These are phyloP conservation scores for Epinotia demarniana DNA, from an alignment of 2,888 invertebrate genomes.

Conservation along the genomic window DNA sequence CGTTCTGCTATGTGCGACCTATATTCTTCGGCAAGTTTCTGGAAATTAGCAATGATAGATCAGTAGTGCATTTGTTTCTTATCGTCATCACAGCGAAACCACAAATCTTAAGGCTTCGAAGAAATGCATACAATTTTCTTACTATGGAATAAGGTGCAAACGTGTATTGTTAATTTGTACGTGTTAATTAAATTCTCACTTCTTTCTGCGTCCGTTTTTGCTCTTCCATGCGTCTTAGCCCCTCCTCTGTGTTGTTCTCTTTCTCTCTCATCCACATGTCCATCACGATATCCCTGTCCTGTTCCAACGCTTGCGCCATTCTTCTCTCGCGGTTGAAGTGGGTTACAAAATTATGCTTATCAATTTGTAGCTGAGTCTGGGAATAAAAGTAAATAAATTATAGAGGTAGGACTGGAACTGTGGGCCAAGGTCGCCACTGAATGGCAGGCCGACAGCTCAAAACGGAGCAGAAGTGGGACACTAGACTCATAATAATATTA, in stretches of 20 bases:
- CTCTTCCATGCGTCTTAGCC: slow-evolving; percentile 54
- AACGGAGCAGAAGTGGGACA: too few species aligned
- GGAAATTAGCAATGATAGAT: not conserved
- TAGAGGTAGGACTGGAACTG: too few species aligned
- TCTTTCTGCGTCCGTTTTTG: slow-evolving; percentile 59
- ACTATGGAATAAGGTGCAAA: too few species aligned
- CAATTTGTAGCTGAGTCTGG: slow-evolving; percentile 66
- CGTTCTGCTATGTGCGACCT: slow-evolving; percentile 61
- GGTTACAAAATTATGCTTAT: slow-evolving; percentile 66
- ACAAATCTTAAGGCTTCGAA: too few species aligned
- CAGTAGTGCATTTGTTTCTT: too few species aligned
- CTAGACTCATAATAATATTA: too few species aligned
- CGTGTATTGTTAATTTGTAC: too few species aligned
- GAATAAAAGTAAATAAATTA: not conserved
- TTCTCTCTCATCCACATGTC: slow-evolving; percentile 62
- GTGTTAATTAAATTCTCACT: slow-evolving; percentile 56
- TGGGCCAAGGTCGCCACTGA: too few species aligned
- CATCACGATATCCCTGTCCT: slow-evolving; percentile 61
- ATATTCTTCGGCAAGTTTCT: slow-evolving; percentile 72
- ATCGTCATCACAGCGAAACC: too few species aligned
- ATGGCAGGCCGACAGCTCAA: too few species aligned
- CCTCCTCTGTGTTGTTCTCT: slow-evolving; percentile 61
- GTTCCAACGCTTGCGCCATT: slow-evolving; percentile 59
- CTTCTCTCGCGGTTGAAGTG: slow-evolving; percentile 63
- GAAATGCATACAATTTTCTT: too few species aligned